phyloP scores from a whole-genome alignment of 2,113 vertebrate genomes.

The Motacilla alba region DNA sequence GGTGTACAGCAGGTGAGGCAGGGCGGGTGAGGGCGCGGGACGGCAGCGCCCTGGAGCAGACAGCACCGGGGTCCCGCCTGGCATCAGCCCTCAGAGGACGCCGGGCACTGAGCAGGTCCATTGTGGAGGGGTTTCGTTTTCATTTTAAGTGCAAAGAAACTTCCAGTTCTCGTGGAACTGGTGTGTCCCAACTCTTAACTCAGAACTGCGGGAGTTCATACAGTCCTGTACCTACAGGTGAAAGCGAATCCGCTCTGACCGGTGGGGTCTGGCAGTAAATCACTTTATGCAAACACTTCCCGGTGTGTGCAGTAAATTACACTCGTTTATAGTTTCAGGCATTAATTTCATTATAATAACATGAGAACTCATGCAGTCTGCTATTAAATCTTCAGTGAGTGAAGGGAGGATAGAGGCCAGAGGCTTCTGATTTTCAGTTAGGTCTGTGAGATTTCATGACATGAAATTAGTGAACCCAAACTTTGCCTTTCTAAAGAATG shows the following conservation, averaged over 20 bases:
- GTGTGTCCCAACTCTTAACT: not conserved
- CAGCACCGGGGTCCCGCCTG: rapidly evolving
- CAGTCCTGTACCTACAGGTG: not conserved
- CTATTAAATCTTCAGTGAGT: not conserved
- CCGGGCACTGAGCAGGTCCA: not conserved
- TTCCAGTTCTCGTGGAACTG: not conserved
- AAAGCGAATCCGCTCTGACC: rapidly evolving
- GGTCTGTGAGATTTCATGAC: not conserved
- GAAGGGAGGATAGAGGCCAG: not conserved
- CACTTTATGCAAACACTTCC: not conserved
- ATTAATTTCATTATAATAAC: not conserved
- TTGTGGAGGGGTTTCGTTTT: not conserved
- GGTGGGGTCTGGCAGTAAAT: not conserved
- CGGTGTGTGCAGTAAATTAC: not conserved
- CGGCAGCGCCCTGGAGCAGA: not conserved
- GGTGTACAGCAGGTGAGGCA: slow-evolving; percentile 88
- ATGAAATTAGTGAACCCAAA: not conserved
- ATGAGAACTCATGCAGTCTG: not conserved
- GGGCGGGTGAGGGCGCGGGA: not conserved
- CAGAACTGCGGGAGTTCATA: not conserved
- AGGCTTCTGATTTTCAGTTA: not conserved
- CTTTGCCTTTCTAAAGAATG: not conserved
- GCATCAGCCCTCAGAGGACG: not conserved
- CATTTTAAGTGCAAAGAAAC: not conserved
- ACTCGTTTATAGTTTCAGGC: not conserved